phyloP scores from a whole-genome alignment of 1,140 invertebrate species.

The Aphis craccivora region DNA sequence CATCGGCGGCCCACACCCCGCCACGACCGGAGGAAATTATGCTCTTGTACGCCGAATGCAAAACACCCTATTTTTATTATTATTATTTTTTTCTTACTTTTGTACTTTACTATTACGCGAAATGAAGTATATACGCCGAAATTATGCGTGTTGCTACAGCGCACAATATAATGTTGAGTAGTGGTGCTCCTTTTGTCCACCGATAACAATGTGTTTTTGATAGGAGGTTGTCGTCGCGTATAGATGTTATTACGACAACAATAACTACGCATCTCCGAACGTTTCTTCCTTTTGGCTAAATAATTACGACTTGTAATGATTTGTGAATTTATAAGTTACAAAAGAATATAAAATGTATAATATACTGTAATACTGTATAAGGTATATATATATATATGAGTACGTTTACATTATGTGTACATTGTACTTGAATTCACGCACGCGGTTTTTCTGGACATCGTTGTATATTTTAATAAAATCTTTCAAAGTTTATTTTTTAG shows the following conservation, averaged over 20 bases:
- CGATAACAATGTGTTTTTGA: slow-evolving; percentile 30
- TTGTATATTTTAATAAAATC: neutral
- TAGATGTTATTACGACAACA: neutral
- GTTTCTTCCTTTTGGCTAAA: neutral
- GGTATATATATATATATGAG: no score
- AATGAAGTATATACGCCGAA: neutral
- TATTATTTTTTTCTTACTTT: slow-evolving; percentile 14
- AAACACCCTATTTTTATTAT: neutral
- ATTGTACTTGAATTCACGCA: neutral
- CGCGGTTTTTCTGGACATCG: neutral
- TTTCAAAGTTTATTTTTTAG: neutral
- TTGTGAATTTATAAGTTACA: neutral
- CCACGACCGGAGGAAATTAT: neutral
- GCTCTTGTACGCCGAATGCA: neutral
- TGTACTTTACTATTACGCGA: neutral
- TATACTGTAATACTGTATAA: neutral
- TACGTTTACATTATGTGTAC: no score
- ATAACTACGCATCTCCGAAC: neutral
- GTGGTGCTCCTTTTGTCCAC: neutral
- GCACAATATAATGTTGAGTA: neutral
- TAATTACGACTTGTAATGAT: neutral
- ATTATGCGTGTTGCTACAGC: slow-evolving; percentile 5
- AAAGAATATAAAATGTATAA: neutral
- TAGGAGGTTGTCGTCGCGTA: neutral
- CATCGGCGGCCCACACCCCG: neutral